Conservation (phyloP, 2,113 vertebrate species). For the Tiliqua scincoides region DNA sequence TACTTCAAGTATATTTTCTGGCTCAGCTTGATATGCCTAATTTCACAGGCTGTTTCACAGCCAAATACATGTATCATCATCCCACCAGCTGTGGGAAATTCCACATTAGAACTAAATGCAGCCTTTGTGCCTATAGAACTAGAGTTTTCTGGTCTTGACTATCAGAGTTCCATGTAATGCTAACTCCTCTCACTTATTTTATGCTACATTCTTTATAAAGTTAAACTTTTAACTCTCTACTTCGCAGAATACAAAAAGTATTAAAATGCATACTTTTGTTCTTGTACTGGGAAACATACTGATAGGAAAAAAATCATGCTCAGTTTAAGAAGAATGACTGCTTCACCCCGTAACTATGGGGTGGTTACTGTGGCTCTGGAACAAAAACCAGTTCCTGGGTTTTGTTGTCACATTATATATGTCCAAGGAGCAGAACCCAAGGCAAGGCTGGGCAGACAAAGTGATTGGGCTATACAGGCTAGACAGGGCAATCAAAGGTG, state of each 20-base stretch:
- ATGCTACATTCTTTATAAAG: not conserved
- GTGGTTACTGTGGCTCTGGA: too few relatives aligned
- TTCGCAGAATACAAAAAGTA: not conserved
- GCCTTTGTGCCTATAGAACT: not conserved
- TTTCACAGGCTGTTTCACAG: constrained; percentile 15
- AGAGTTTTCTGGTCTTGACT: not conserved
- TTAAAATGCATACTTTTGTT: not conserved
- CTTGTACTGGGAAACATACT: not conserved
- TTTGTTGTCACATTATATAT: too few relatives aligned
- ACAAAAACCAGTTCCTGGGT: not conserved
- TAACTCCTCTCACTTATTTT: not conserved
- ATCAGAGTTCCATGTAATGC: not conserved
- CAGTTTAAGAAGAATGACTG: too few relatives aligned
- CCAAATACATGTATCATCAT: not conserved
- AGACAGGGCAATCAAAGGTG: too few relatives aligned
- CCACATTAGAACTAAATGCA: not conserved
- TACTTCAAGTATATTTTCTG: not conserved
- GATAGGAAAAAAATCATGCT: not conserved
- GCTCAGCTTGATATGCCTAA: not conserved
- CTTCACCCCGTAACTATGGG: too few relatives aligned
- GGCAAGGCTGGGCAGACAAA: not conserved
- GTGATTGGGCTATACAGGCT: too few relatives aligned
- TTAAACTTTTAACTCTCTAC: not conserved
- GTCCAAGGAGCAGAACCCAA: not conserved
- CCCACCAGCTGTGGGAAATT: not conserved